Base-by-base conservation (phyloP, 2,113 vertebrate genomes). In the Andinoacara biseriatus region DNA sequence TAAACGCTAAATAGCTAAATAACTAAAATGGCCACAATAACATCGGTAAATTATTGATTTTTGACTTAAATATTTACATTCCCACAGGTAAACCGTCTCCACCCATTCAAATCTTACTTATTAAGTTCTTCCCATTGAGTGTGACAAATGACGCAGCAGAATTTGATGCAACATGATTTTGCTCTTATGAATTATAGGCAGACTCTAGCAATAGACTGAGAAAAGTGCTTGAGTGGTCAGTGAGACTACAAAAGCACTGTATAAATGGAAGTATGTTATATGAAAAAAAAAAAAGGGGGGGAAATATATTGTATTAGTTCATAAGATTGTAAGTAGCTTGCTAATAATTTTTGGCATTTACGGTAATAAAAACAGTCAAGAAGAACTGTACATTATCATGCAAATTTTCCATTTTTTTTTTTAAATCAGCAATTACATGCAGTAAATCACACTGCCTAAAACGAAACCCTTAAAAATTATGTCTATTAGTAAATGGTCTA, bases 401-500 rank as follows among this genome's bases (percentile, higher is more conserved):
- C 26, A 72, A 52, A 49, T 31, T 72, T 72, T 26, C 26, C 46
- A 20, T 46, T 29, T 54, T 72, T 29, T 54, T 72, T 72, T 72
- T 72, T 10, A 31, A 2, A 54, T 54, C 26, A 31, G 46, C 65
- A 69, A 29, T 20, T 49, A 49, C 43, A 49, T 29, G 29, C 17
- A 69, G 26, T 52, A 20, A 52, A 20, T 56, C 54, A 56, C 54
- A n/a, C 54, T n/a, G n/a, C 20, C 54, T 22, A 2, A 57, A 57
- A 72, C 5, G 26, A 72, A 72, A 33, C 18, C 1, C 31, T 72
- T 33, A n/a, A n/a, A 46, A 54, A 52, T 4, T 33, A 26, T 52
- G 26, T 54, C 46, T 54, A 54, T 72, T 31, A 54, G 67, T n/a
- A 54, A 72, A 72, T 54, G 67, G 65, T 54, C 7, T 72, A 54